Conservation (phyloP, 2,797 vertebrate species). For the Erethizon dorsatum region DNA sequence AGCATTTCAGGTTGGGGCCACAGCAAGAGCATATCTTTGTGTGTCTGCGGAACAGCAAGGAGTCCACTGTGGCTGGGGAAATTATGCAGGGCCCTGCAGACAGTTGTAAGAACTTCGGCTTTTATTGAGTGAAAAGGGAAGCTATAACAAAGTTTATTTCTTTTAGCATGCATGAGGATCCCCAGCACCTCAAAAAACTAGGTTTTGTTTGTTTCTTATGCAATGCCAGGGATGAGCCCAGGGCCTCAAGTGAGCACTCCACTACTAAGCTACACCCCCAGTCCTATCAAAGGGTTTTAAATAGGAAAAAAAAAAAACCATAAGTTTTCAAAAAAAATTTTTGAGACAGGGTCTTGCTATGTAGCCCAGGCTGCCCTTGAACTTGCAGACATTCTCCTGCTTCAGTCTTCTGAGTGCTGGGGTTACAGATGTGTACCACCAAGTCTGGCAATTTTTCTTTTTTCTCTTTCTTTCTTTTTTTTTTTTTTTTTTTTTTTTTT, state of each 20-base stretch:
- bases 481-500: not conserved
- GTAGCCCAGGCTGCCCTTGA: not conserved
- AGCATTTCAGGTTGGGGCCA: not conserved
- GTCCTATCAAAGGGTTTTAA: not conserved
- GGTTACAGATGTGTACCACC: not conserved
- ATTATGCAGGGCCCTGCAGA: not conserved
- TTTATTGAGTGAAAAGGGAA: conserved; percentile 63
- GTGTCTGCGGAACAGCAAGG: not conserved
- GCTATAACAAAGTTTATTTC: not conserved
- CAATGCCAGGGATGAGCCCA: not conserved
- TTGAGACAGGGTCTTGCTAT: not conserved
- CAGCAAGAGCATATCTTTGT: not conserved
- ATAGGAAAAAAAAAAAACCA: not conserved
- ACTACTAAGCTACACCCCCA: not conserved
- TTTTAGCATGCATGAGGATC: not conserved
- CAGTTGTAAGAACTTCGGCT: not conserved
- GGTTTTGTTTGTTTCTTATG: not conserved
- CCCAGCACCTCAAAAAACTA: not conserved
- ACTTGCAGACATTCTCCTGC: not conserved
- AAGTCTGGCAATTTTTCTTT: not conserved
- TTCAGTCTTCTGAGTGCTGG: not conserved
- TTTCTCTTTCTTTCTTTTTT: too few relatives aligned
- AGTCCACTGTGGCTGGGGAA: not conserved
- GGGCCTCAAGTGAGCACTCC: not conserved
- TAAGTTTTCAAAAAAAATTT: not conserved